These are phyloP conservation scores for Eidolon dupreanum DNA, from an alignment of 2,797 vertebrate genomes.

Conservation along the genomic window DNA sequence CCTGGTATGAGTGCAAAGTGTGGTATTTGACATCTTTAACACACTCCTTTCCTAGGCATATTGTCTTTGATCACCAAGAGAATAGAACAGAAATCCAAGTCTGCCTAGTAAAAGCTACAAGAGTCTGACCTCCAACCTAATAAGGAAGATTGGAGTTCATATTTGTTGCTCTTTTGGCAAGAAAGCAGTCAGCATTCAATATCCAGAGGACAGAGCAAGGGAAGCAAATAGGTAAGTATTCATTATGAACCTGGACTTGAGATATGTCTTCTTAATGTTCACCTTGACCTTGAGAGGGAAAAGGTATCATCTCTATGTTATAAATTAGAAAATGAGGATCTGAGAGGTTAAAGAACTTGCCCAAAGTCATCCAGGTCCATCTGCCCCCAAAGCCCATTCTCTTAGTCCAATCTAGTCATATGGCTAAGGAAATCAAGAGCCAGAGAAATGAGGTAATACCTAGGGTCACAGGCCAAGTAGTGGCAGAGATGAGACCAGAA, in stretches of 20 bases:
- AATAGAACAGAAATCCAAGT: background rate
- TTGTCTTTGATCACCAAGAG: background rate
- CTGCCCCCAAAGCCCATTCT: background rate
- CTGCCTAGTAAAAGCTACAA: background rate
- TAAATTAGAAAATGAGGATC: background rate
- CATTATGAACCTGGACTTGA: background rate
- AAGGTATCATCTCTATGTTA: background rate
- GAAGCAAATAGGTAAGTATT: background rate
- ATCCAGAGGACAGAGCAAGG: background rate
- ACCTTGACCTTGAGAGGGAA: background rate
- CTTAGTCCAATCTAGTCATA: background rate
- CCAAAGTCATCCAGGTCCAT: background rate
- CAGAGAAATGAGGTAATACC: background rate
- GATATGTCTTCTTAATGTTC: background rate
- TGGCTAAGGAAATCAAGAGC: constrained; percentile 9
- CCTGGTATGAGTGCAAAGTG: background rate
- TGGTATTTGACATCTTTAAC: background rate
- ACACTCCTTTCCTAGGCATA: background rate
- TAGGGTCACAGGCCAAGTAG: background rate
- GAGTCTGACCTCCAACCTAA: background rate
- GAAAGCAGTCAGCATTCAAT: background rate
- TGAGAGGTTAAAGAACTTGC: background rate
- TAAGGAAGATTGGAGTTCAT: background rate
- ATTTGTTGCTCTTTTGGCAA: background rate
- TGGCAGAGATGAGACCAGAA: background rate